Evolutionary conservation across 2,888 invertebrate species (phyloP), one percentile per base, ranked within the genome.

Genomic region (Operophtera brumata): DNA sequence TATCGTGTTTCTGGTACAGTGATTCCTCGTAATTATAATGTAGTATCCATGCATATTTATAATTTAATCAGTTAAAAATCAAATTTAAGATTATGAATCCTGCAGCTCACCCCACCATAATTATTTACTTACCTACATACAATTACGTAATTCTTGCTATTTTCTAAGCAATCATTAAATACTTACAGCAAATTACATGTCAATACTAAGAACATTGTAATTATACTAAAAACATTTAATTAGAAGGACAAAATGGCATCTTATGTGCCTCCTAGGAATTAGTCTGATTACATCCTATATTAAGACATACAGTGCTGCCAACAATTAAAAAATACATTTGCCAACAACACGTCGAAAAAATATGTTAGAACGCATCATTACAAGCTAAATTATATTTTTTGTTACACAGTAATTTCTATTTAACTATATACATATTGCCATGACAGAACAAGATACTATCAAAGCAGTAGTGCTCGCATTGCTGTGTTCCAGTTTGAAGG

Each of bases 301-400:
- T 54, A 44, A 60, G 60, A 32, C 54, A 54, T 59, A 56, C 47
- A 43, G 42, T 46, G 45, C 42, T 35, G 11, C 42, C 13, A 47
- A 36, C 39, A 42, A 46, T 46, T 47, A 47, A 32, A 48, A 50
- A 41, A 55, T 43, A 50, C 20, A 20, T 20, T 37, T 13, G 30
- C 20, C 9, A 8, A 13, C 26, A 13, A 30, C 28, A 45, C 11
- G 46, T 3, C 20, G 5, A 49, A 14, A 48, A 42, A 49, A 43
- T 30, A 49, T 49, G 49, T 49, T 30, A 8, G 9, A 36, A 11
- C 30, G 20, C 35, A 26, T 28, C 20, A 11, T 36, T 43, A 49
- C 50, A 44, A 44, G 40, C 26, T 6, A 34, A 52, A 50, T 50
- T 46, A 41, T n/a, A 47, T 46, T 51, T 28, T 30, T 51, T 41